Conservation (phyloP, 1,140 invertebrate genomes). For the Sarcophaga bullata region DNA sequence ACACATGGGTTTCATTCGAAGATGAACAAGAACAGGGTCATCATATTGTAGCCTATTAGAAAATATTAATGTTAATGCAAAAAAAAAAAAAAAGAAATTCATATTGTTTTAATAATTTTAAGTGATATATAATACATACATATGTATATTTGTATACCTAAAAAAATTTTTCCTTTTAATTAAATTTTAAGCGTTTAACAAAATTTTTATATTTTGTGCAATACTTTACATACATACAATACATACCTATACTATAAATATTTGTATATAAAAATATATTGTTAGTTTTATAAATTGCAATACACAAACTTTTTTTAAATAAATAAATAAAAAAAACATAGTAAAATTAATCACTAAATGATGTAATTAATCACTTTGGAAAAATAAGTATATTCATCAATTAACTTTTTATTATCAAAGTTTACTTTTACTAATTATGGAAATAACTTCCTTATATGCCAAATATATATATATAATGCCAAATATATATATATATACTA, state of each 20-base stretch:
- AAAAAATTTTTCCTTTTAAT: not conserved
- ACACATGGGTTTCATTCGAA: slow-evolving; percentile 50
- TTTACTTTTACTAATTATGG: too few relatives aligned
- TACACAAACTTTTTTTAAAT: too few relatives aligned
- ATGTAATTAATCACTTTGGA: too few relatives aligned
- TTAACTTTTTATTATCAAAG: too few relatives aligned
- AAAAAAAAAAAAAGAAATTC: not conserved
- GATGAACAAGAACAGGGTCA: slow-evolving; percentile 41
- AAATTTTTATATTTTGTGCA: slow-evolving; percentile 19
- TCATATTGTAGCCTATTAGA: slow-evolving; percentile 30
- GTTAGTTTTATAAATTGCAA: too few relatives aligned
- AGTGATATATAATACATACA: not conserved
- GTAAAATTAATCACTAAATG: too few relatives aligned
- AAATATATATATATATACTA: too few relatives aligned
- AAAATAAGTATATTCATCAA: too few relatives aligned
- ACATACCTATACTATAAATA: not conserved
- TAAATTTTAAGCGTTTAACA: not conserved
- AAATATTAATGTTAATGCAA: not conserved
- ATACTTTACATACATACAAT: not conserved
- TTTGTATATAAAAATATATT: not conserved
- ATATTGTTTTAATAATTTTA: slow-evolving; percentile 12
- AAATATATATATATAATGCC: too few relatives aligned
- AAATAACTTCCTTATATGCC: too few relatives aligned
- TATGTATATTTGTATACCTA: too few relatives aligned
- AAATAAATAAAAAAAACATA: too few relatives aligned